Evolutionary conservation across 2,888 invertebrate genomes (phyloP).

Genomic region (Leptinotarsa rubiginosa): DNA sequence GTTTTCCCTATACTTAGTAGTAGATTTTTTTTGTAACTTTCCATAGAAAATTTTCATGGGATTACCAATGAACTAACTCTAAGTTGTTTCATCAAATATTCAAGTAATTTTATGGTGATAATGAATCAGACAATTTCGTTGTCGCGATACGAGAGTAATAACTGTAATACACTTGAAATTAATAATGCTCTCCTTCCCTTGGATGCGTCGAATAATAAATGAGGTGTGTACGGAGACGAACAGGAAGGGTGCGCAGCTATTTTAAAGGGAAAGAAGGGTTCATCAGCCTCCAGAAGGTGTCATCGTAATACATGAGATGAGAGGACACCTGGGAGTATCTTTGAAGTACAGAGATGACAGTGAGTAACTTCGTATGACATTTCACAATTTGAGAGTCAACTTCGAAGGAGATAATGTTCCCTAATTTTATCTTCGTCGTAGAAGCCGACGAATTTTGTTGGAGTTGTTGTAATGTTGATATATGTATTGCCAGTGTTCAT

Average conservation of each 20-base stretch:
- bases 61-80: no score
- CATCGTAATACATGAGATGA: conserved; percentile 15
- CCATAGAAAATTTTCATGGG: no score
- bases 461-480: background rate
- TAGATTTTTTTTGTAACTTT: no score
- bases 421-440: no score
- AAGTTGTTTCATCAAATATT: no score
- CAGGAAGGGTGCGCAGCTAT: conserved; percentile 20
- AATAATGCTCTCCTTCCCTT: background rate
- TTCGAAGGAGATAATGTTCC: background rate
- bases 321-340: conserved; percentile 17
- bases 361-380: background rate
- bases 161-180: background rate
- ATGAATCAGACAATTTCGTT: background rate
- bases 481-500: no score
- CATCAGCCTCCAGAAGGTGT: conserved; percentile 20
- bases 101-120: no score
- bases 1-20: no score
- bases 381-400: background rate
- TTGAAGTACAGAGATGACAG: conserved; percentile 11
- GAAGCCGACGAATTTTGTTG: background rate
- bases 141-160: background rate
- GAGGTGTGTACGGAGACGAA: conserved; percentile 18
- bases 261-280: conserved; percentile 20
- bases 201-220: conserved; percentile 15